phyloP scores from a whole-genome alignment of 2,797 vertebrate species.

The Spheniscus humboldti region DNA sequence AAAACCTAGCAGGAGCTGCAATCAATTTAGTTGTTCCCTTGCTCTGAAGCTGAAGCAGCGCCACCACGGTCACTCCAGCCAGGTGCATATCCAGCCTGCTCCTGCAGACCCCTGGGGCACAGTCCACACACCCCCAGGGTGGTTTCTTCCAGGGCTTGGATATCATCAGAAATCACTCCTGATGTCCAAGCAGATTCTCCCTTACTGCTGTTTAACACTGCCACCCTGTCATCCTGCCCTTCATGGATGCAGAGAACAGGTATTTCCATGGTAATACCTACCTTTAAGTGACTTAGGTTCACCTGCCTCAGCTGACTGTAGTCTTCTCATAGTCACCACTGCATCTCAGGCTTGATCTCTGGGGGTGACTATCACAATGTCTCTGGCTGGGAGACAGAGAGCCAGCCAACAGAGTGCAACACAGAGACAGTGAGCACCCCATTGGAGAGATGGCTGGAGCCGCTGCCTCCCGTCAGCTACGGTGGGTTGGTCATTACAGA shows the following conservation, averaged over 20 bases:
- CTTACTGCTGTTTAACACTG: neutral
- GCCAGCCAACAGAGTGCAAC: neutral
- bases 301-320: neutral
- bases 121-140: fast-evolving
- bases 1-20: neutral
- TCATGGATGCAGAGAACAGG: neutral
- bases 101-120: neutral
- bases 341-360: neutral
- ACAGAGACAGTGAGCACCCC: neutral
- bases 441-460: fast-evolving
- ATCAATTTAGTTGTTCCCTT: neutral
- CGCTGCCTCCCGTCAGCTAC: neutral
- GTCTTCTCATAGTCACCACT: neutral
- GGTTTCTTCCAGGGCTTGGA: neutral
- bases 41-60: neutral
- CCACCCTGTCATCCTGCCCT: neutral
- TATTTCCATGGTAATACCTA: neutral
- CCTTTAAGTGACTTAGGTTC: neutral
- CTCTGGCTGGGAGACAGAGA: neutral
- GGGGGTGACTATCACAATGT: neutral
- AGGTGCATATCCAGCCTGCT: neutral
- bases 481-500: neutral
- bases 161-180: neutral
- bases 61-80: neutral
- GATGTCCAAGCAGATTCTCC: neutral